phyloP scores from a whole-genome alignment of 2,797 vertebrate species.

The Pseudochaenichthys georgianus region DNA sequence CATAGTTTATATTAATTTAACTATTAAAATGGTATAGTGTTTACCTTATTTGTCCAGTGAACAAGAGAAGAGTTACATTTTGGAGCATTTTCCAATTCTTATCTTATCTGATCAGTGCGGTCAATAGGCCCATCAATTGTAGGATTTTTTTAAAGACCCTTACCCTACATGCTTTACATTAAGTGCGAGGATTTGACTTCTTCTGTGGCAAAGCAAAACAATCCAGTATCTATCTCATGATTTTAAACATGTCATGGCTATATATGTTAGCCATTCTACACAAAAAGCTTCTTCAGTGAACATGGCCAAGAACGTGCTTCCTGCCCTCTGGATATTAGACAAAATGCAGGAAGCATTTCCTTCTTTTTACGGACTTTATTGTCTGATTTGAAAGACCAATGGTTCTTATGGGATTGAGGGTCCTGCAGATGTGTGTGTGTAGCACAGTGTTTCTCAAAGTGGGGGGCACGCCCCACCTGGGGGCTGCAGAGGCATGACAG shows the following conservation, averaged over 20 bases:
- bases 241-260: slow-evolving; percentile 68
- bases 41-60: background rate
- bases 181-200: background rate
- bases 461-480: too few species aligned
- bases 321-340: slow-evolving; percentile 35
- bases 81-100: background rate
- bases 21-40: background rate
- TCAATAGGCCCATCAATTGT: background rate
- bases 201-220: slow-evolving; percentile 10
- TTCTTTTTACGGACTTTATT: slow-evolving; percentile 2
- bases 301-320: slow-evolving; percentile 26
- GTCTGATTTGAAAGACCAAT: slow-evolving; percentile 24
- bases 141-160: slow-evolving; percentile 15
- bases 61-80: slow-evolving; percentile 2
- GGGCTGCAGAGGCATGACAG: too few species aligned
- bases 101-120: background rate
- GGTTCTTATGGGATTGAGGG: background rate
- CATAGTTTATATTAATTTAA: slow-evolving; percentile 11
- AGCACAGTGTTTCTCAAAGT: too few species aligned
- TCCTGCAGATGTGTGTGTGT: slow-evolving; percentile 9
- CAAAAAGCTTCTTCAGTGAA: slow-evolving; percentile 25
- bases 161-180: background rate
- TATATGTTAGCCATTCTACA: slow-evolving; percentile 48
- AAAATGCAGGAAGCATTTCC: slow-evolving; percentile 26
- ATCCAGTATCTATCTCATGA: slow-evolving; percentile 50